These are phyloP conservation scores for Troides helena DNA, from an alignment of 2,888 invertebrate species.

Conservation along the genomic window DNA sequence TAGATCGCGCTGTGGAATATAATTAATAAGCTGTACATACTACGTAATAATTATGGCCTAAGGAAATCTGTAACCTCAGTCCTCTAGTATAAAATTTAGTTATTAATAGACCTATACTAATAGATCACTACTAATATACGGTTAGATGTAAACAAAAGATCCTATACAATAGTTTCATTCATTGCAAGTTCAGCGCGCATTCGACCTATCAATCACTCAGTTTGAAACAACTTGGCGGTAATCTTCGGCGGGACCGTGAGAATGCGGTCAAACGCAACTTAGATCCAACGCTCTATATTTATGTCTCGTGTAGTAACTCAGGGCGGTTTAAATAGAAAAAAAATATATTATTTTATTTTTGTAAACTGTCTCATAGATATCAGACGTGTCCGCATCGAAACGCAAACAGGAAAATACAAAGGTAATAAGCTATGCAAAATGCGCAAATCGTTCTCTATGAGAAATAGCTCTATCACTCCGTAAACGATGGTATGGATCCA, in stretches of 20 bases:
- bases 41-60: no score
- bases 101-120: background rate
- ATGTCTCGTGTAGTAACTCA: constrained; percentile 46
- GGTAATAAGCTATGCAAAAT: constrained; percentile 25
- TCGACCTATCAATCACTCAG: constrained; percentile 69
- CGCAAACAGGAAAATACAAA: background rate
- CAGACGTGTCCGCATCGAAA: background rate
- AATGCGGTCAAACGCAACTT: constrained; percentile 65
- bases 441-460: constrained; percentile 17
- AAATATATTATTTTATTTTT: background rate
- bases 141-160: constrained; percentile 30
- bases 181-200: constrained; percentile 51
- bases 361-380: background rate
- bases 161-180: constrained; percentile 55
- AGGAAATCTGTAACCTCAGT: no score
- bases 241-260: constrained; percentile 68
- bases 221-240: constrained; percentile 62
- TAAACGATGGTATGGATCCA: constrained; percentile 31
- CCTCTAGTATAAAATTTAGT: no score
- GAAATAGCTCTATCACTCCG: constrained; percentile 29
- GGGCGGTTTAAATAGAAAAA: background rate
- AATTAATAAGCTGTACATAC: no score
- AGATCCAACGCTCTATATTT: constrained; percentile 59
- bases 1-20: no score
- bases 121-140: background rate